These are phyloP conservation scores for Sepiola atlantica DNA, from an alignment of 2,888 invertebrate genomes.

Conservation along the genomic window DNA sequence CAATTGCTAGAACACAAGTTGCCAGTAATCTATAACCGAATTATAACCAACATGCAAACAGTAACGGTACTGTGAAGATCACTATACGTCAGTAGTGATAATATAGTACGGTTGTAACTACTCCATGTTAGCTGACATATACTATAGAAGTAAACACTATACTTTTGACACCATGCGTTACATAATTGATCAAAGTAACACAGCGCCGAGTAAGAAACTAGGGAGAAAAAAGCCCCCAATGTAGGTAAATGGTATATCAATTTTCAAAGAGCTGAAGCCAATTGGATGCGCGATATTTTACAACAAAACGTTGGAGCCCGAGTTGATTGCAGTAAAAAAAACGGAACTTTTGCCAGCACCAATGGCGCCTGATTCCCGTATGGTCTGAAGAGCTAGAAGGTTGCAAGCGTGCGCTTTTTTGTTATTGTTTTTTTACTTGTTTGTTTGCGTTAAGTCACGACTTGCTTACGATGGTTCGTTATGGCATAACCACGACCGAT, in stretches of 20 bases:
- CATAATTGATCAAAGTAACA: not conserved
- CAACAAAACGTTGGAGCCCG: not conserved
- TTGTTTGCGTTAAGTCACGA: not conserved
- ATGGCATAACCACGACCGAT: not conserved
- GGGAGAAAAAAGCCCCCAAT: not conserved
- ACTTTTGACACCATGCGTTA: not conserved
- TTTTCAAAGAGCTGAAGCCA: not conserved
- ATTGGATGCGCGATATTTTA: not conserved
- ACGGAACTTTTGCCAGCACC: not conserved
- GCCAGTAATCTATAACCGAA: not conserved
- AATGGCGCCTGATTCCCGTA: not conserved
- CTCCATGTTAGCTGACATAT: not conserved
- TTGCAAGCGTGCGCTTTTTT: not conserved
- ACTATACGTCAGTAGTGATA: slow-evolving; percentile 13
- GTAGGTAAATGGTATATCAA: not conserved
- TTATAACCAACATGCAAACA: not conserved
- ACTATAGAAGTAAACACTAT: not conserved
- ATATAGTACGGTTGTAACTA: slow-evolving; percentile 6
- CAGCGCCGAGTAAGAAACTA: not conserved
- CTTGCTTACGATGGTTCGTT: not conserved
- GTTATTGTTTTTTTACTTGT: no score
- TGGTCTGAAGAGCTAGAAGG: not conserved
- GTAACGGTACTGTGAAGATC: not conserved
- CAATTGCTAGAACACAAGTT: not conserved
- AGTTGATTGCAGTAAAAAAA: not conserved